Evolutionary conservation across 1,140 invertebrate species (phyloP), one percentile per base, ranked within the genome.

Genomic region (Danaus plexippus): DNA sequence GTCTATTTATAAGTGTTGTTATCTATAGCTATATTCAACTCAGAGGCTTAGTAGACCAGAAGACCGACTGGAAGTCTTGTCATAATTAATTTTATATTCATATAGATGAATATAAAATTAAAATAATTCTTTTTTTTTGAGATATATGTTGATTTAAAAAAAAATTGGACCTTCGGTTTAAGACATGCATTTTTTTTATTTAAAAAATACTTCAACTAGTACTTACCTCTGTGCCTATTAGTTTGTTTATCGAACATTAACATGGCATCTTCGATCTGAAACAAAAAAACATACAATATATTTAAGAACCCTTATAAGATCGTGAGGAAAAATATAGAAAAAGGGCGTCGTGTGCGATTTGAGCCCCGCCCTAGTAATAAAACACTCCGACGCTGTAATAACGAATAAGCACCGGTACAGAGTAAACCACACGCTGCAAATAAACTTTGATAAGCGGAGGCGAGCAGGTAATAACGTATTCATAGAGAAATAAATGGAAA

Each of bases 241-340:
- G 98, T 99, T 87, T 98, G 96, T 92, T 99, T 99, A 90, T 99
- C 98, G 89, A 99, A 99, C 98, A 99, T 99, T 78, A 99, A 92
- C 97, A 99, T 99, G 63, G 97, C 97, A 88, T 99, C 98, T 90
- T 99, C 98, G 87, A 99, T 98, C 97, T 99, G 93, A 56, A 97
- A 96, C 85, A 87, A 89, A 77, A 85, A 73, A 80, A 73, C 52
- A 83, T 68, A 75, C 73, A 77, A 74, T 77, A 67, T 77, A 74
- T 57, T 77, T 75, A 57, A 77, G 22, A 75, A 77, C 77, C 64
- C 61, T 67, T 57, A 42, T 59, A 71, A 79, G 59, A 82, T 71
- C 63, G 67, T 49, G 70, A 73, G 63, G 73, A 73, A 80, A 77
- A 78, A 80, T 75, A 77, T 77, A 67, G 70, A 85, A 80, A 81